These are phyloP conservation scores for Zosterops japonicus DNA, from an alignment of 2,113 vertebrate species.

Conservation along the genomic window DNA sequence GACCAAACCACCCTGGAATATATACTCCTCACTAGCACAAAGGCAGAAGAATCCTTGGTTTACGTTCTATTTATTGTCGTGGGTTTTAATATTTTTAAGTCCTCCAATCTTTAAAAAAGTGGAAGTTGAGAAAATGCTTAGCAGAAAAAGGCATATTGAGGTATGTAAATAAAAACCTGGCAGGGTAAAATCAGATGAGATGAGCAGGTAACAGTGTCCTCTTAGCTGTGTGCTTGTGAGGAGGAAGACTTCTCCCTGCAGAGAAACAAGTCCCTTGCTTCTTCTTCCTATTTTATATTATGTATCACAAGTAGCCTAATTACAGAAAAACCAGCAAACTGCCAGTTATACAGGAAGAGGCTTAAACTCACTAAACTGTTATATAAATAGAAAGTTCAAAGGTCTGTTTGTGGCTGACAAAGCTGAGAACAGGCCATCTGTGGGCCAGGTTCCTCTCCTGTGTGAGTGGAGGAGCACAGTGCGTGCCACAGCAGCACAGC, in stretches of 20 bases:
- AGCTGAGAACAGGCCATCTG: constrained; percentile 75
- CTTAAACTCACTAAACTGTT: constrained; percentile 79
- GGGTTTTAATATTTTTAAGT: neutral
- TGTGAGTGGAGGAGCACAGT: neutral
- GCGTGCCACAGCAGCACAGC: neutral
- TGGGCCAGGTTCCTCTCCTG: constrained; percentile 66
- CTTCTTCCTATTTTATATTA: constrained; percentile 50
- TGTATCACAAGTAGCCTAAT: constrained; percentile 75
- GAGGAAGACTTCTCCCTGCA: neutral
- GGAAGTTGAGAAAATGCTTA: neutral
- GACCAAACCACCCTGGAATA: neutral
- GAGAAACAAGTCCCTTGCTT: neutral
- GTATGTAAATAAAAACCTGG: neutral
- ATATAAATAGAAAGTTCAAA: constrained; percentile 85
- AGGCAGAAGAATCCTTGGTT: neutral
- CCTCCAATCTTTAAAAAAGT: neutral
- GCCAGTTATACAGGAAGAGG: constrained; percentile 78
- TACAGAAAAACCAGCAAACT: constrained; percentile 71
- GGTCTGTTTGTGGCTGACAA: constrained; percentile 72
- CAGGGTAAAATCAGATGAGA: neutral
- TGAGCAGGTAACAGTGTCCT: neutral
- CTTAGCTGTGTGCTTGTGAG: neutral
- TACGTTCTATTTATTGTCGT: neutral
- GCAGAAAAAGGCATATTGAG: neutral
- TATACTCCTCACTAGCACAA: neutral